phyloP scores from a whole-genome alignment of 1,140 invertebrate genomes.

The Bombyx mori region DNA sequence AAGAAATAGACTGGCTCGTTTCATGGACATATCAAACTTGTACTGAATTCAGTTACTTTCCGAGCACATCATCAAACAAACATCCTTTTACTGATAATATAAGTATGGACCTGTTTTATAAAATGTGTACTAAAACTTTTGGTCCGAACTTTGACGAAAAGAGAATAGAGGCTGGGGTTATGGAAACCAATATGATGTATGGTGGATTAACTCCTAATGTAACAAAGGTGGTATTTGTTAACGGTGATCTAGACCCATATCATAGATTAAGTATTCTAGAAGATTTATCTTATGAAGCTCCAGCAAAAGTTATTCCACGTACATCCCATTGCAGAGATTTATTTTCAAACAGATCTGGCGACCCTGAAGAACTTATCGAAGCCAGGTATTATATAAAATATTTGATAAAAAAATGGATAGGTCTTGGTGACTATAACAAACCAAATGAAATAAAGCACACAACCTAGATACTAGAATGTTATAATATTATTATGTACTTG shows the following conservation, averaged over 20 bases:
- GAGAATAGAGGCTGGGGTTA: conserved; percentile 62
- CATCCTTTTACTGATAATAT: conserved; percentile 81
- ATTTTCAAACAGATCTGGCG: conserved; percentile 26
- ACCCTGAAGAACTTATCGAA: conserved; percentile 42
- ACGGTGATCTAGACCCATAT: conserved; percentile 78
- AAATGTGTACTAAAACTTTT: conserved; percentile 33
- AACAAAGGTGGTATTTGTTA: conserved; percentile 75
- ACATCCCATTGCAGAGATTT: conserved; percentile 49
- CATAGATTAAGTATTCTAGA: conserved; percentile 72
- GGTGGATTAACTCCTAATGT: conserved; percentile 72
- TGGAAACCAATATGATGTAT: conserved; percentile 74
- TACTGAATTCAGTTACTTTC: conserved; percentile 87
- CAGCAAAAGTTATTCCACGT: conserved; percentile 38
- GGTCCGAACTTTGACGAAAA: conserved; percentile 44
- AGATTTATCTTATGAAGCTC: conserved; percentile 45
- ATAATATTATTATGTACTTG: neutral
- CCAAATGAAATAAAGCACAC: neutral
- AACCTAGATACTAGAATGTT: neutral
- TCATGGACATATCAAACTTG: conserved; percentile 87
- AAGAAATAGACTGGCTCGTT: conserved; percentile 23
- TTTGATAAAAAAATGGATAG: conserved; percentile 52
- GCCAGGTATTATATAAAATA: conserved; percentile 41
- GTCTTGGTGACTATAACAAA: conserved; percentile 24
- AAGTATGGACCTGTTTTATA: conserved; percentile 52
- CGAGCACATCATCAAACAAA: conserved; percentile 74